phyloP scores from a whole-genome alignment of 2,888 invertebrate genomes.

The Meghimatium bilineatum region DNA sequence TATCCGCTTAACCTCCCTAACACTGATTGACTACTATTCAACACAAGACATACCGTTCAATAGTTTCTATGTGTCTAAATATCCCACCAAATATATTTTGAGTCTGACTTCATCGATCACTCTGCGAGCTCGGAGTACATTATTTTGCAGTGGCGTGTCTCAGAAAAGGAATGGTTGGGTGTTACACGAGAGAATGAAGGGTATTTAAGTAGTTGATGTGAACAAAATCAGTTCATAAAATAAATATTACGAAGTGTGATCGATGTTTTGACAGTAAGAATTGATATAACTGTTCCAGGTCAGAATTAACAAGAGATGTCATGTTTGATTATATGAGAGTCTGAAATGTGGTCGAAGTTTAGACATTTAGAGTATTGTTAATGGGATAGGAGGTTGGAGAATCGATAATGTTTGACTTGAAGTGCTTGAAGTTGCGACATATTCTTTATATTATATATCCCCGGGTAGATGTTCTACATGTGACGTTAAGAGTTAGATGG shows the following conservation, averaged over 20 bases:
- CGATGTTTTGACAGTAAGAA: not conserved
- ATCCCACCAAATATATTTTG: not conserved
- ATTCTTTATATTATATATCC: too few relatives aligned
- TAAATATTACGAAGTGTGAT: not conserved
- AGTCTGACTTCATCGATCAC: not conserved
- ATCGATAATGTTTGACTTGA: too few relatives aligned
- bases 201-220: not conserved
- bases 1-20: not conserved
- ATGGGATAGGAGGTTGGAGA: too few relatives aligned
- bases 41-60: not conserved
- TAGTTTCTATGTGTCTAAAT: not conserved
- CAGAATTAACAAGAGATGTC: too few relatives aligned
- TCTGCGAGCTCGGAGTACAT: not conserved
- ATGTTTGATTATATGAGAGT: too few relatives aligned
- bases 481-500: too few relatives aligned
- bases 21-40: not conserved
- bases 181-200: not conserved
- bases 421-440: too few relatives aligned
- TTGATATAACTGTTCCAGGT: too few relatives aligned
- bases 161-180: not conserved
- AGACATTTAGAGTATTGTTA: too few relatives aligned
- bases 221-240: too few relatives aligned
- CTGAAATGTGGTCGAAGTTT: too few relatives aligned
- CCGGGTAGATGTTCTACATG: too few relatives aligned
- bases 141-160: not conserved